Evolutionary conservation across 2,888 invertebrate genomes (phyloP), one percentile per base, ranked within the genome.

Genomic region (Agrochola lychnidis): DNA sequence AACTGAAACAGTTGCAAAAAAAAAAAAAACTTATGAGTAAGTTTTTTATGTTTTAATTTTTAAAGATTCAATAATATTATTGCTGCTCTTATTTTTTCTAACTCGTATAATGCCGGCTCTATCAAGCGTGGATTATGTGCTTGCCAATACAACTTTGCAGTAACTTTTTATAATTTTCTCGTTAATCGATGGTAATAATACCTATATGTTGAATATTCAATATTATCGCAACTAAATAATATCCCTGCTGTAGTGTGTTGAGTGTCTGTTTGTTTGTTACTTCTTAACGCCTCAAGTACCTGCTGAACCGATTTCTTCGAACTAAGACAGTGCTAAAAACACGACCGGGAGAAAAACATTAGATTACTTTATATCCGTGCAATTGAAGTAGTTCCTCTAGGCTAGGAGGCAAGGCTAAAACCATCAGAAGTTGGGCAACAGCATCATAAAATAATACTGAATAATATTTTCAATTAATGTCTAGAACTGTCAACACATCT

Each of bases 81-180:
- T 48, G 19, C 7, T 81, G 0, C 25, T 62, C 0, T 12, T 25
- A 45, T 62, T 59, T 80, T 42, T 56, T 42, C 22, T 71, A 22
- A 19, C 48, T 19, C 45, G 42, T 57, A 19, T 45, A 40, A 56
- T 48, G 36, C 19, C 45, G 19, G 76, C 5, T 22, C 19, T 63
- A 75, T 75, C 62, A 75, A 82, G 76, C 76, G 62, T 75, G 30
- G 56, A 48, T 75, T 48, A 81, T 74, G 30, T n/a, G 36, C 5
- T 48, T 22, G 7, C 16, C 22, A 30, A 14, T 79, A 48, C 10
- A 70, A 30, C 14, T 74, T 25, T 48, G n/a, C 22, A 48, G 3
- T 40, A 19, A n/a, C 2, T 36, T 62, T 53, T 77, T 19, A 3
- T 30, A 9, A 4, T 40, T 40, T 56, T 30, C 7, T 48, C 62